These are phyloP conservation scores for Pseudobourletiella spinata DNA, from an alignment of 1,140 invertebrate genomes.

Conservation along the genomic window DNA sequence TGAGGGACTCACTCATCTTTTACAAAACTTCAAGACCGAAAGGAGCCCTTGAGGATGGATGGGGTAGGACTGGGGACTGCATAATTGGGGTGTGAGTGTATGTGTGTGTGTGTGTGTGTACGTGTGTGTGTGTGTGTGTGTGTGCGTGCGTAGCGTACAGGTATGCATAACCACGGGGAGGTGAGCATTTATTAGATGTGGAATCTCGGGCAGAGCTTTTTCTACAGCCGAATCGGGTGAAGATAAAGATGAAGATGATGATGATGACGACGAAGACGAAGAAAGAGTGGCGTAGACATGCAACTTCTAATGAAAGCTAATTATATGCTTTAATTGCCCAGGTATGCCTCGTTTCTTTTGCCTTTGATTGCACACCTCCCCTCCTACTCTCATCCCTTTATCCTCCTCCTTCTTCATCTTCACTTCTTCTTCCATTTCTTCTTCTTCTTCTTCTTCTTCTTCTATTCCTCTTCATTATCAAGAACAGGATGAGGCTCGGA, in stretches of 20 bases:
- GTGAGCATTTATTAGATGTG: slow-evolving; percentile 3
- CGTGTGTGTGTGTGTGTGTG: too few relatives aligned
- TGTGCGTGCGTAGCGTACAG: too few relatives aligned
- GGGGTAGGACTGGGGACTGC: too few relatives aligned
- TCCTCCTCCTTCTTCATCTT: background rate
- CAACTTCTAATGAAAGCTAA: slow-evolving; percentile 33
- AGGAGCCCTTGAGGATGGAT: too few relatives aligned
- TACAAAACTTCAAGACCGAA: too few relatives aligned
- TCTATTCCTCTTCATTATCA: too few relatives aligned
- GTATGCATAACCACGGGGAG: too few relatives aligned
- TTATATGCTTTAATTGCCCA: slow-evolving; percentile 35
- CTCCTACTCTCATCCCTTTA: slow-evolving; percentile 9
- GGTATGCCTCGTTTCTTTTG: slow-evolving; percentile 27
- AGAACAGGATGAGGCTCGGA: too few relatives aligned
- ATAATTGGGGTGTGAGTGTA: too few relatives aligned
- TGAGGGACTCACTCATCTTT: too few relatives aligned
- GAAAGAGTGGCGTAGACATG: slow-evolving; percentile 24
- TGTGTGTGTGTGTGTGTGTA: too few relatives aligned
- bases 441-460: background rate
- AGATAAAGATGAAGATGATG: background rate
- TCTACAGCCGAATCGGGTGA: slow-evolving; percentile 6
- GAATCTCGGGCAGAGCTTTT: slow-evolving; percentile 18
- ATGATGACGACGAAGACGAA: background rate
- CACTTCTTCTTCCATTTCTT: background rate
- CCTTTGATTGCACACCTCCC: slow-evolving; percentile 26